Percentiles rank a stretch among this genome's conserved stretches.
phyloP scores from a whole-genome alignment of 2,888 invertebrate genomes.

The Creontiades dilutus region DNA sequence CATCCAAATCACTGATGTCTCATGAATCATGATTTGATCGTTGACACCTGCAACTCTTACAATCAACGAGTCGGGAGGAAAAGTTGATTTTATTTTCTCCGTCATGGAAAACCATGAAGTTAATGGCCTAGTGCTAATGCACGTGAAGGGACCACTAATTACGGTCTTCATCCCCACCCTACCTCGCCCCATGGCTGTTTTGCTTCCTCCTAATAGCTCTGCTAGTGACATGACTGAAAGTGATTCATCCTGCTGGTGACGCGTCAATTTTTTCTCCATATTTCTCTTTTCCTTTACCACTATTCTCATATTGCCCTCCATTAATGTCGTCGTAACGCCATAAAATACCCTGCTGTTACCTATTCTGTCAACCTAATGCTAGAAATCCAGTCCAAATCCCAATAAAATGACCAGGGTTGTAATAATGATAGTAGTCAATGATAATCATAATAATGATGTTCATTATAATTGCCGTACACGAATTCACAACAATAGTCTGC shows the following conservation, averaged over 20 bases:
- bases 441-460: no score
- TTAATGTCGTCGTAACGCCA: not conserved
- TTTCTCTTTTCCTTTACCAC: not conserved
- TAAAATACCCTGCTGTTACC: not conserved
- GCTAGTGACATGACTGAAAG: slow-evolving; percentile 52
- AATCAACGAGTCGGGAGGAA: not conserved
- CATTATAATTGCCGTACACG: no score
- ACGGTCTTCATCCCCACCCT: slow-evolving; percentile 7
- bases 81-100: not conserved
- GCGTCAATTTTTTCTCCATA: slow-evolving; percentile 36
- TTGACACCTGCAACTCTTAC: not conserved
- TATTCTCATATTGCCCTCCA: not conserved
- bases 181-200: slow-evolving; percentile 15
- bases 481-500: no score
- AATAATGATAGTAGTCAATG: no score
- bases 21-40: not conserved
- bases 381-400: no score
- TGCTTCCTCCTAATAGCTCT: slow-evolving; percentile 58
- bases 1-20: no score
- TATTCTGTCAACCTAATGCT: not conserved
- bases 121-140: slow-evolving; percentile 48
- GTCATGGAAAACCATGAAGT: slow-evolving; percentile 11
- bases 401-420: no score
- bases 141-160: slow-evolving; percentile 49
- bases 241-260: slow-evolving; percentile 47